These are phyloP conservation scores for Acipenser oxyrinchus DNA, from an alignment of 2,797 vertebrate genomes.

Conservation along the genomic window DNA sequence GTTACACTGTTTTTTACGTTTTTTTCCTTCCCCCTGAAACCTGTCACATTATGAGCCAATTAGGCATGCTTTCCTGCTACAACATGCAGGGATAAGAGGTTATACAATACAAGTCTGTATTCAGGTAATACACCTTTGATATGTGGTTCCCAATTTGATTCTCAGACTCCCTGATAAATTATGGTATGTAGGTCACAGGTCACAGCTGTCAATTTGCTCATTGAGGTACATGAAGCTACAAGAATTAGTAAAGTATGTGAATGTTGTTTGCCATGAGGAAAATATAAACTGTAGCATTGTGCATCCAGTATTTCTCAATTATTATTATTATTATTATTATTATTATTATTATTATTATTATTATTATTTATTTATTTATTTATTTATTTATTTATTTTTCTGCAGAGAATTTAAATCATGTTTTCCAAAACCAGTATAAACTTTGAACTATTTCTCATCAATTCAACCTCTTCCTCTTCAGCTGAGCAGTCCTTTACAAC, in stretches of 20 bases:
- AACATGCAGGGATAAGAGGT: no score
- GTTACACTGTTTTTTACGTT: no score
- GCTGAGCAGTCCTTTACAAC: constrained; percentile 37
- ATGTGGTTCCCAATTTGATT: no score
- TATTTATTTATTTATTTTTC: not conserved
- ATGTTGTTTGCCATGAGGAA: not conserved
- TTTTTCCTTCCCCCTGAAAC: no score
- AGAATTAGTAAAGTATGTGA: not conserved
- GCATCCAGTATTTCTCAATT: not conserved
- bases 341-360: no score
- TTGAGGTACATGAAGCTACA: not conserved
- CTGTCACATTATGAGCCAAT: no score
- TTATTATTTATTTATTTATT: no score
- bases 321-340: no score
- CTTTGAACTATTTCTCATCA: constrained; percentile 1
- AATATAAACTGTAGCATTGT: not conserved
- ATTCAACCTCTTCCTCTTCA: constrained; percentile 24
- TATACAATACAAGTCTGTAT: no score
- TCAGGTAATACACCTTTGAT: no score
- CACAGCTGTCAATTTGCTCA: constrained; percentile 4
- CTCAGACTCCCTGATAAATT: not conserved
- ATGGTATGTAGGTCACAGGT: not conserved
- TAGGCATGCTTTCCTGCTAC: no score
- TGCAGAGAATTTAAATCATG: not conserved
- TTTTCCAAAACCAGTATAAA: constrained; percentile 2